Base-by-base conservation (phyloP, 1,140 invertebrate species). In the Arctopsyche grandis region DNA sequence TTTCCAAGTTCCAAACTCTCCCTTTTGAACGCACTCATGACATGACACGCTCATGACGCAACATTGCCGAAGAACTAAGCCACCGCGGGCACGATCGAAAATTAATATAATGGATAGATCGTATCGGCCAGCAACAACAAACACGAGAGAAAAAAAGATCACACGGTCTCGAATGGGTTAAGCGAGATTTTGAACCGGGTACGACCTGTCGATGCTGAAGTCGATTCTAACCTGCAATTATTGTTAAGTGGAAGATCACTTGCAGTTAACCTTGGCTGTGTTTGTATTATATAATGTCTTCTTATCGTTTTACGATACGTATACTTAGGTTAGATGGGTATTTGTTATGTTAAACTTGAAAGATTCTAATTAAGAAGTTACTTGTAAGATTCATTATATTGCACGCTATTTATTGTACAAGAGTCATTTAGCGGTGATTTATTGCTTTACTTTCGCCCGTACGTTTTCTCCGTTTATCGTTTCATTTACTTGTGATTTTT, bases 91-190 rank as follows among this genome's bases (percentile, higher is more conserved):
- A 81, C 80, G 80, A 81, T 79, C 73, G 19, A 58, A 81, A 79
- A 77, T 81, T 79, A 38, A 38, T 38, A 77, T 81, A 77, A 81
- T 81, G 77, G 74, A 77, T 58, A 81, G 80, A 81, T 81, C 80
- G 79, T 81, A 81, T 81, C 80, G 69, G 24, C 9, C 16, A 29
- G n/a, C 43, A 73, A 81, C 73, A 79, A 79, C 80, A 79, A 81
- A 81, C 75, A 81, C 1, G 29, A 38, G 29, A n/a, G 75, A 80
- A 77, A 26, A 73, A 73, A 73, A 73, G 46, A 73, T 46, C 69
- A 73, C 69, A 60, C 29, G 29, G 29, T 38, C 29, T 38, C 29
- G 29, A 38, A 38, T 38, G 29, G 29, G 52, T n/a, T 56, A 16
- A 52, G 48, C 12, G 10, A 52, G 16, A 52, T 16, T 52, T 52